Evolutionary conservation across 2,888 invertebrate genomes (phyloP).

Genomic region (Nemurella pictetii): DNA sequence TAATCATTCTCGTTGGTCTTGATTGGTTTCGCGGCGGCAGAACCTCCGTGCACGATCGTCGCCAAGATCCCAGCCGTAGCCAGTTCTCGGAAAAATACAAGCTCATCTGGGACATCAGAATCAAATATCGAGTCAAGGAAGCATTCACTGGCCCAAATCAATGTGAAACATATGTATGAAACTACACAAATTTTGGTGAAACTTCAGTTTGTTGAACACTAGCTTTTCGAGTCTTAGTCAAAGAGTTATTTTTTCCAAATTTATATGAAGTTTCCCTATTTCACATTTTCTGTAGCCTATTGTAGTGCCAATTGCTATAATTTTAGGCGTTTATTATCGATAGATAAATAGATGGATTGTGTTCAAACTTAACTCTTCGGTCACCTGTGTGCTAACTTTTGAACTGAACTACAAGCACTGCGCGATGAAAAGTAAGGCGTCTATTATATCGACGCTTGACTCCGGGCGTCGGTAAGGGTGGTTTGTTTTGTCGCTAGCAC

Average conservation of each 20-base stretch:
- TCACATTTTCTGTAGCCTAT: too few species aligned
- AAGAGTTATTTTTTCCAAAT: too few species aligned
- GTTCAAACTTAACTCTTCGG: background rate
- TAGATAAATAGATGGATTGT: too few species aligned
- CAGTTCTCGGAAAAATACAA: background rate
- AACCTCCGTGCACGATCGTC: background rate
- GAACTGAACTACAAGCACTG: background rate
- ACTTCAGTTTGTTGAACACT: too few species aligned
- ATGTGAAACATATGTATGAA: too few species aligned
- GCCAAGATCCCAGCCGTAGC: background rate
- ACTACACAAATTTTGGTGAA: too few species aligned
- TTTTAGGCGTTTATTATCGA: too few species aligned
- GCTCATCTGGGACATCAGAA: background rate
- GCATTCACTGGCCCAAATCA: too few species aligned
- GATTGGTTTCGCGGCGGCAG: background rate
- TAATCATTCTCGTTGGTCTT: background rate
- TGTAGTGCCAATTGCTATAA: too few species aligned
- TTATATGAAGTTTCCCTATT: too few species aligned
- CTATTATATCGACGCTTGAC: background rate
- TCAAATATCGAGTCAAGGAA: background rate
- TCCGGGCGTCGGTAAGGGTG: background rate
- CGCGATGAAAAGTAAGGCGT: background rate
- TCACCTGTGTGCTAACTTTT: background rate
- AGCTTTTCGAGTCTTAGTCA: too few species aligned
- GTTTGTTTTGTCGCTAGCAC: background rate